phyloP scores from a whole-genome alignment of 1,140 invertebrate genomes.

The Centruroides vittatus region DNA sequence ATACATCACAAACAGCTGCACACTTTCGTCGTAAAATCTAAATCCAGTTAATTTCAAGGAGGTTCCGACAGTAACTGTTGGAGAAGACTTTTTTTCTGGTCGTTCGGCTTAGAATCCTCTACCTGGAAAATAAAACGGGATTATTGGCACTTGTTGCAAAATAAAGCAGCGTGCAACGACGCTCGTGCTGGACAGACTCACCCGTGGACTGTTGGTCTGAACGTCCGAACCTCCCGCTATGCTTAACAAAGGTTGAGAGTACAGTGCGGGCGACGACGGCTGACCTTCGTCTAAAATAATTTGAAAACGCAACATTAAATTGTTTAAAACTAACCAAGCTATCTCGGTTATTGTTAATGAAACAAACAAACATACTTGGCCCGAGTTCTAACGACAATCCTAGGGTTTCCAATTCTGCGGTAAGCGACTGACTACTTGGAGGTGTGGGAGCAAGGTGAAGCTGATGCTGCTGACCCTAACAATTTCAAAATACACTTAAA shows the following conservation, averaged over 20 bases:
- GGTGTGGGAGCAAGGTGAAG: slow-evolving; percentile 13
- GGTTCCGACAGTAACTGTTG: slow-evolving; percentile 58
- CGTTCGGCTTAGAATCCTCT: slow-evolving; percentile 46
- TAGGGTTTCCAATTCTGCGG: slow-evolving; percentile 49
- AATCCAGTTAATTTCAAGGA: slow-evolving; percentile 4
- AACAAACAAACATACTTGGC: slow-evolving; percentile 34
- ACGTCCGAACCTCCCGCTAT: background rate
- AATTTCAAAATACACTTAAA: background rate
- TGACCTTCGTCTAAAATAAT: slow-evolving; percentile 6
- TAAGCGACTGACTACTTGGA: slow-evolving; percentile 29
- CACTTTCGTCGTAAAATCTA: no score
- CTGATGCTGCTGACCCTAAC: slow-evolving; percentile 15
- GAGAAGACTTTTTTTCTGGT: slow-evolving; percentile 48
- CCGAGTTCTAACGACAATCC: slow-evolving; percentile 52
- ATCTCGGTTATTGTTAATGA: no score
- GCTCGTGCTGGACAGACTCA: slow-evolving; percentile 20
- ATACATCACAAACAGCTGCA: no score
- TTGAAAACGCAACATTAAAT: no score
- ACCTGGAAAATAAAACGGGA: slow-evolving; percentile 38
- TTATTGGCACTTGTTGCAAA: slow-evolving; percentile 37
- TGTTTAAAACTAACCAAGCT: no score
- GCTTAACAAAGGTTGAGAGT: slow-evolving; percentile 6
- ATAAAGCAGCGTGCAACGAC: no score
- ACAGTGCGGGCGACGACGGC: slow-evolving; percentile 7
- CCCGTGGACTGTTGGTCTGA: slow-evolving; percentile 11